phyloP scores from a whole-genome alignment of 2,113 vertebrate genomes.

The Camelus dromedarius region DNA sequence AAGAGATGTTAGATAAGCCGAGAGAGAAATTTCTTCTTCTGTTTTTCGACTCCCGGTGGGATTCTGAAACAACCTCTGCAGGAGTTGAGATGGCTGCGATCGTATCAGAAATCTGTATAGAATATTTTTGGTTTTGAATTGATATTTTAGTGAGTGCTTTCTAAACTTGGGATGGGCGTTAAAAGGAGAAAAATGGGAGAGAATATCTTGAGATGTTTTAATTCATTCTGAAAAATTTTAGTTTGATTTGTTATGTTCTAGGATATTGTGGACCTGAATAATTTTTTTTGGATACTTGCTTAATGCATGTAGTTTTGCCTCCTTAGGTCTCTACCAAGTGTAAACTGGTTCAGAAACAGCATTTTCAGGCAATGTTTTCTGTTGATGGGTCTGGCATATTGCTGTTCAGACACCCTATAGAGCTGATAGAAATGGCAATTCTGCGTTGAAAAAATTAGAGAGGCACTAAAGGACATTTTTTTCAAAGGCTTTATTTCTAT shows the following conservation, averaged over 20 bases:
- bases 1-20: conserved; percentile 28
- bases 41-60: conserved; percentile 70
- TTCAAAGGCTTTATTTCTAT: neutral
- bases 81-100: conserved; percentile 25
- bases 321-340: neutral
- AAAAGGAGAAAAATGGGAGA: conserved; percentile 4
- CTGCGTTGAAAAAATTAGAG: conserved; percentile 7
- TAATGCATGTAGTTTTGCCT: neutral
- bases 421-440: conserved; percentile 51
- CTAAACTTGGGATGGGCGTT: neutral
- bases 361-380: conserved; percentile 28
- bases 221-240: conserved; percentile 49
- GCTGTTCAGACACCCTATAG: neutral
- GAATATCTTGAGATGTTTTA: conserved; percentile 54
- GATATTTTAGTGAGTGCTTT: conserved; percentile 54
- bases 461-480: neutral
- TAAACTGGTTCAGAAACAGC: conserved; percentile 23
- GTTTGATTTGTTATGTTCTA: conserved; percentile 30
- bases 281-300: neutral
- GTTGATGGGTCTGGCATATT: neutral
- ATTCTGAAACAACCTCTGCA: conserved; percentile 44
- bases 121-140: conserved; percentile 63
- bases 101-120: conserved; percentile 14
- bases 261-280: neutral
- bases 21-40: conserved; percentile 60